Conservation (phyloP, 2,113 vertebrate genomes). For the Sander vitreus region DNA sequence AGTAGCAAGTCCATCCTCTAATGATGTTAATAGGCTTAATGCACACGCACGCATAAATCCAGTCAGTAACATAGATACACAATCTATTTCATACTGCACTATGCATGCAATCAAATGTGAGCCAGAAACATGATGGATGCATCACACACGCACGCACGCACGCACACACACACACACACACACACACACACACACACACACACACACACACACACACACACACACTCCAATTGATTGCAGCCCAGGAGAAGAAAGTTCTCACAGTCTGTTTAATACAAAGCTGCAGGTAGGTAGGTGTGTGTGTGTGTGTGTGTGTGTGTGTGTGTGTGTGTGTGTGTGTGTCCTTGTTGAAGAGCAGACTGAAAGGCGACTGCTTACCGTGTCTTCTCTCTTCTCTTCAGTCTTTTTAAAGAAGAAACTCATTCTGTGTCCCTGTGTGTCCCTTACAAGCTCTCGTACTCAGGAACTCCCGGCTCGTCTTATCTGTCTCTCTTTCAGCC, state of each 20-base stretch:
- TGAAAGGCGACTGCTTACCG: too few relatives aligned
- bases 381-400: not conserved
- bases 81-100: not conserved
- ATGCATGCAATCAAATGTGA: not conserved
- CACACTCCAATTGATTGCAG: too few relatives aligned
- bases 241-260: not conserved
- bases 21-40: slow-evolving; percentile 36
- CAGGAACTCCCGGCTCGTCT: not conserved
- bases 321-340: slow-evolving; percentile 2
- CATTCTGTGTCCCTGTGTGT: not conserved
- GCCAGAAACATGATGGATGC: slow-evolving; percentile 30
- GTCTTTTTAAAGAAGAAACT: not conserved
- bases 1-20: slow-evolving; percentile 17
- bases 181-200: too few relatives aligned
- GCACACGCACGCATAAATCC: slow-evolving; percentile 8
- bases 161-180: too few relatives aligned
- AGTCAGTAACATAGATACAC: slow-evolving; percentile 7
- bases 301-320: slow-evolving; percentile 5
- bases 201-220: too few relatives aligned
- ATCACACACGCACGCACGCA: not conserved
- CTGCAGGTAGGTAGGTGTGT: slow-evolving; percentile 18
- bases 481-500: too few relatives aligned
- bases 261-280: slow-evolving; percentile 8
- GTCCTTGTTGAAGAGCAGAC: too few relatives aligned
- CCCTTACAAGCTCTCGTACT: not conserved